Evolutionary conservation across 2,888 invertebrate genomes (phyloP), one percentile per base, ranked within the genome.

Genomic region (Baccha elongata): DNA sequence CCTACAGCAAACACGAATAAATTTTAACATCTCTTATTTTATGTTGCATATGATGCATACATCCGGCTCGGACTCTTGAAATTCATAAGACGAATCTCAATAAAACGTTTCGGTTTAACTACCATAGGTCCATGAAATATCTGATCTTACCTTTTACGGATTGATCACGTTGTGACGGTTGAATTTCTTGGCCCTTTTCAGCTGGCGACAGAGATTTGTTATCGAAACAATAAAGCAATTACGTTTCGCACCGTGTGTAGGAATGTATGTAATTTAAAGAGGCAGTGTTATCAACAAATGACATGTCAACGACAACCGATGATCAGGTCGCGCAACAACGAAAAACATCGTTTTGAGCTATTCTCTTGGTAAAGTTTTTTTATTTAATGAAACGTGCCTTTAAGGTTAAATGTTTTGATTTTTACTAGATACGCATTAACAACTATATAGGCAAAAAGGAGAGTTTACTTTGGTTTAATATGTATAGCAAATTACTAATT

Each of bases 121-220:
- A 15, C n/a, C 29, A 4, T 60, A 8, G 3, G 26, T 26, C 3
- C 3, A 26, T 26, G n/a, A 23, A 23, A 19, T 21, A 32, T 35
- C 17, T 74, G 67, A 73, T 64, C 74, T 60, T 55, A 50, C 21
- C 53, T 53, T 65, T 44, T 29, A 58, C 58, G 74, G 58, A 58
- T 74, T 67, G 67, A 74, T 74, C 74, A 74, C 74, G 74, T 73
- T 35, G 64, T 46, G 64, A 55, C 46, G 37, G 7, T 40, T 13
- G 35, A 48, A 23, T 46, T 21, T 23, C 21, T n/a, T 17, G 37
- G 13, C 37, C 13, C 37, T 50, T 42, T 40, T 15, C 35, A 50
- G 8, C 37, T 10, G 60, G 29, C 48, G 55, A 58, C 65, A 42
- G 37, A 42, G 55, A 74, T 67, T 55, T 58, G 37, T 40, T 44